Evolutionary conservation across 37 sponge, comb jelly and placozoan genomes (phyloP).

Genomic region (Diacarnus erythraeanus): DNA sequence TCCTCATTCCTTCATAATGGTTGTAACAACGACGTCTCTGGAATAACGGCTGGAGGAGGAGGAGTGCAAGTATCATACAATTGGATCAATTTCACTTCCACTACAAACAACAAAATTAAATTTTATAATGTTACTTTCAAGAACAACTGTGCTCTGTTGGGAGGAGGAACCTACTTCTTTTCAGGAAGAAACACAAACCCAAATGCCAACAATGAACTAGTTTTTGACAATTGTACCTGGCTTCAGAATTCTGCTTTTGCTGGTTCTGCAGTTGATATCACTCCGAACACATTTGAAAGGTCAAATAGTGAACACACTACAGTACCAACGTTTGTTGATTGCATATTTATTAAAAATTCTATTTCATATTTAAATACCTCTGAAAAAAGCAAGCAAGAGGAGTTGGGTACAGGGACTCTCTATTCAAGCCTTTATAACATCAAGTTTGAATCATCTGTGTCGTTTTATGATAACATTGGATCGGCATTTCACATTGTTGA

Average conservation of each 20-base stretch:
- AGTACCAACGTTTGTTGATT: not conserved
- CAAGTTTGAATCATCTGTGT: not conserved
- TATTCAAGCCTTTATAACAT: not conserved
- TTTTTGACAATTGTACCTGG: slow-evolving; percentile 2
- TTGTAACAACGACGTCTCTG: not conserved
- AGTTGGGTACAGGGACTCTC: not conserved
- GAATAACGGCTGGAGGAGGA: no score
- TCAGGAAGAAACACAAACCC: not conserved
- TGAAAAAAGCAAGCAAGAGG: not conserved
- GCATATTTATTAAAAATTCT: not conserved
- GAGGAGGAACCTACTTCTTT: slow-evolving; percentile 14
- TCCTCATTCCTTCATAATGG: slow-evolving; percentile 5
- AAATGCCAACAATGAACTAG: not conserved
- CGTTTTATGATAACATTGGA: not conserved
- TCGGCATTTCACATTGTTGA: not conserved
- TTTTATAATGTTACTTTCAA: not conserved
- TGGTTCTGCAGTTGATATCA: slow-evolving; percentile 14
- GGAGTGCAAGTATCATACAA: no score
- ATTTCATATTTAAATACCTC: not conserved
- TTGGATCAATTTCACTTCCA: no score
- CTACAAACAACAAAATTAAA: not conserved
- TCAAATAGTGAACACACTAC: not conserved
- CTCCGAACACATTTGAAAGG: slow-evolving; percentile 8
- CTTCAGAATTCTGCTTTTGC: not conserved
- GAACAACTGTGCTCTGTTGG: slow-evolving; percentile 1